Evolutionary conservation across 2,888 invertebrate species (phyloP), one percentile per base, ranked within the genome.

Genomic region (Mesorhabditis spiculigera): DNA sequence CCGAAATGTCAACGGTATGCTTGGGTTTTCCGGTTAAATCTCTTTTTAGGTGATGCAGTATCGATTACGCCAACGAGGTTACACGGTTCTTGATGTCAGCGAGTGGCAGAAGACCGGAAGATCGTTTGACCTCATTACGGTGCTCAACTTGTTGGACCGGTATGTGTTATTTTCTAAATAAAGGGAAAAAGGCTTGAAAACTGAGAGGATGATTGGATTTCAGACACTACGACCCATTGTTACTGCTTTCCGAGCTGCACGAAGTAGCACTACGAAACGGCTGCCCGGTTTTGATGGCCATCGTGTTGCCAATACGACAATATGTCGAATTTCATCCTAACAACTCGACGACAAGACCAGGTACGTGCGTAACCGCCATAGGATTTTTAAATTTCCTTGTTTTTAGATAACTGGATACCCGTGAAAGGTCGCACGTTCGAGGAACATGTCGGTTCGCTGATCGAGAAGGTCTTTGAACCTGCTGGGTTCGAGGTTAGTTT

Each of bases 81-180:
- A 91, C 87, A 90, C 89, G 92, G 93, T 87, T 89, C 91, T 84
- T n/a, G 76, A 76, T 16, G 73, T 77, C 4, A 71, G 82, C 42
- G 69, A 74, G n/a, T 84, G 83, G 82, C 62, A 73, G 4, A 13
- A 73, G 6, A 71, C 75, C 5, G 73, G 73, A 45, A 62, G 71
- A n/a, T 74, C 76, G 45, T 78, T 75, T 65, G 91, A 93, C 83
- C 90, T 93, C 75, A 91, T 95, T 76, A 90, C 92, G 73, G 95
- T 95, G 87, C 88, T 98, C 75, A 98, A 98, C 87, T 90, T 97
- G 45, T 89, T 97, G 77, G 97, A 98, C 88, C 91, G 97, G 75
- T 77, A 10, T 45, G 67, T 67, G 45, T 43, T 66, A 28, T 28
- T 28, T 28, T 28, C 28, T 28, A 28, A 28, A 28, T 28, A 28